These are phyloP conservation scores for Noctua fimbriata DNA, from an alignment of 2,888 invertebrate species.

Conservation along the genomic window DNA sequence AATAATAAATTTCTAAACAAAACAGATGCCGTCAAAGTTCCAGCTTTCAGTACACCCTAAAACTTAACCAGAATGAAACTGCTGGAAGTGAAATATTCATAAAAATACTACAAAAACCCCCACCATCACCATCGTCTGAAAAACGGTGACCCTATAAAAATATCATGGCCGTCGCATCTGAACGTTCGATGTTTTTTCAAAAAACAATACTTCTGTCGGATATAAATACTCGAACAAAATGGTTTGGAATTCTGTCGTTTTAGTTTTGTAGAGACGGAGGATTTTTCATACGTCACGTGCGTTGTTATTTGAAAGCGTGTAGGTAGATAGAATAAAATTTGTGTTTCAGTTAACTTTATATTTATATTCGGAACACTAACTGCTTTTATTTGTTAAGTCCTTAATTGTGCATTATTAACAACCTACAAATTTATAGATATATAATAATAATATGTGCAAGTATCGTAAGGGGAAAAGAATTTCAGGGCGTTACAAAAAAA, in stretches of 20 bases:
- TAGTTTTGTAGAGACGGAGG: constrained; percentile 21
- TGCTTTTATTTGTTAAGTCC: no score
- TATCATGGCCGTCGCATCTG: constrained; percentile 46
- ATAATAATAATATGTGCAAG: no score
- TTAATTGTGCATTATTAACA: no score
- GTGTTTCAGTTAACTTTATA: background rate
- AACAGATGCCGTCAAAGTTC: constrained; percentile 9
- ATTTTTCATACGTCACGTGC: constrained; percentile 15
- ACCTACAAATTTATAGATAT: no score
- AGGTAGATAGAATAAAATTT: background rate
- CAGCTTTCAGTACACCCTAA: background rate
- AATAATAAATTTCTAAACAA: background rate
- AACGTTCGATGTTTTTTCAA: constrained; percentile 54
- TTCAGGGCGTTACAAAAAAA: no score
- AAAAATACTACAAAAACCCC: constrained; percentile 28
- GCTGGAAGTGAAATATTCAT: constrained; percentile 20
- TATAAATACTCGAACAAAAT: constrained; percentile 56
- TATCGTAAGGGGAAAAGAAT: no score
- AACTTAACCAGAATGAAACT: constrained; percentile 3
- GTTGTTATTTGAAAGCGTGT: background rate
- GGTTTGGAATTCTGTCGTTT: constrained; percentile 21
- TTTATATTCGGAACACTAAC: background rate
- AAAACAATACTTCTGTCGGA: constrained; percentile 53
- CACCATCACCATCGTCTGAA: constrained; percentile 14
- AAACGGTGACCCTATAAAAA: constrained; percentile 52